These are phyloP conservation scores for Hippocampus comes DNA, from an alignment of 2,113 vertebrate genomes.

Conservation along the genomic window DNA sequence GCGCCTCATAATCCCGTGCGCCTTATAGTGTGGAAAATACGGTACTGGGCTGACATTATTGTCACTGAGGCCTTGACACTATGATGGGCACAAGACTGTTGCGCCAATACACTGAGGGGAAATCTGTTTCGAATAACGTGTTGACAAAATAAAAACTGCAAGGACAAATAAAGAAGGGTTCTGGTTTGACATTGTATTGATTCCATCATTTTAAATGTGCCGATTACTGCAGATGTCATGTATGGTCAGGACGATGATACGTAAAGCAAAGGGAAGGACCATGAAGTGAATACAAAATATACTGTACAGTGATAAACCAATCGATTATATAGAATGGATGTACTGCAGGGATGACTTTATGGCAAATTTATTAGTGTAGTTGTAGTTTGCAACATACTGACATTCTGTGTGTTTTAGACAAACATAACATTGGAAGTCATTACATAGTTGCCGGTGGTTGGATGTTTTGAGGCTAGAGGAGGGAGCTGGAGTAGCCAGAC, in stretches of 20 bases:
- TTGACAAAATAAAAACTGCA: neutral
- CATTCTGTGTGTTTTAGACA: neutral
- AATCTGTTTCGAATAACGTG: slow-evolving; percentile 15
- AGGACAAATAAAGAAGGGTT: neutral
- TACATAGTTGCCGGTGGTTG: neutral
- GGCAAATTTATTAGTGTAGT: neutral
- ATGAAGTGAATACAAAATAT: too few species aligned
- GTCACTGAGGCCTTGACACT: slow-evolving; percentile 36
- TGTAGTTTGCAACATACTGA: neutral
- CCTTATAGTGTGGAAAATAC: too few species aligned
- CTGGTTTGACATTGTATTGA: neutral
- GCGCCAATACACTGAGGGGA: slow-evolving; percentile 43
- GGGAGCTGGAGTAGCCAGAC: neutral
- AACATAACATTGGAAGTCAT: neutral
- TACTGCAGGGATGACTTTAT: neutral
- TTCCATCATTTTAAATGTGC: neutral
- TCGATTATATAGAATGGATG: neutral
- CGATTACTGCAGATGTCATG: neutral
- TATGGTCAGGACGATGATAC: neutral
- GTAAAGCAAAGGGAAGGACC: too few species aligned
- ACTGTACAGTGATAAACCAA: neutral
- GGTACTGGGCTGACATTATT: slow-evolving; percentile 33
- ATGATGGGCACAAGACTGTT: slow-evolving; percentile 35
- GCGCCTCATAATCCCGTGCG: too few species aligned
- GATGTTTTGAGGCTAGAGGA: neutral